These are phyloP conservation scores for Axis porcinus DNA, from an alignment of 2,113 vertebrate genomes.

Conservation along the genomic window DNA sequence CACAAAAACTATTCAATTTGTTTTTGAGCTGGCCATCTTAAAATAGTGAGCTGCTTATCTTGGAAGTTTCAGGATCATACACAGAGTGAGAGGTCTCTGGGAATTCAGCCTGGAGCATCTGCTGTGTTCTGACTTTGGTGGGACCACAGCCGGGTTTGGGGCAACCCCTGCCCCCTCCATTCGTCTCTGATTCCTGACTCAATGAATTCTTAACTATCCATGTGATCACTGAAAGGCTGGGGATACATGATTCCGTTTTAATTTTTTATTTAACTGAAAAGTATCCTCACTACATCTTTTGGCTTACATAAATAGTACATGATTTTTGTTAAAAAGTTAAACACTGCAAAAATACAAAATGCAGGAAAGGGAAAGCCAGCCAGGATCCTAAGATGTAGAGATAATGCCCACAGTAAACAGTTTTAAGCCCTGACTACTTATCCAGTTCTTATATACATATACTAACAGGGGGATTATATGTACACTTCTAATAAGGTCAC, in stretches of 20 bases:
- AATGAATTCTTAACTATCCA: neutral
- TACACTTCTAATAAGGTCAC: neutral
- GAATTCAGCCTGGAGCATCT: neutral
- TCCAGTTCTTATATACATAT: neutral
- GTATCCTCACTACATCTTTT: neutral
- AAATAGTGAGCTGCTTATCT: neutral
- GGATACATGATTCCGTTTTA: neutral
- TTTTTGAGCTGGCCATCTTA: neutral
- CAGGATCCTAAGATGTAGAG: neutral
- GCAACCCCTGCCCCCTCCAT: neutral
- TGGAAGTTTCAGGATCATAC: neutral
- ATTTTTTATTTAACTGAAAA: conserved; percentile 29
- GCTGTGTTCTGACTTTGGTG: neutral
- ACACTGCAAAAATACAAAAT: neutral
- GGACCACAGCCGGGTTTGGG: fast-evolving
- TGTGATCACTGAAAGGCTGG: neutral
- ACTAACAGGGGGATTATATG: neutral
- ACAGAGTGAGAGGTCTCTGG: neutral
- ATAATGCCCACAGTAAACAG: neutral
- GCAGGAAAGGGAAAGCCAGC: neutral
- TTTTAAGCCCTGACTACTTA: neutral
- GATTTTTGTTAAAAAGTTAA: conserved; percentile 32
- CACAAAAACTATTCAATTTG: neutral
- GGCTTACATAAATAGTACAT: conserved; percentile 1
- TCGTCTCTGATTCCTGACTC: neutral